Conservation (phyloP, 2,888 invertebrate species). For the Luffia ferchaultella region DNA sequence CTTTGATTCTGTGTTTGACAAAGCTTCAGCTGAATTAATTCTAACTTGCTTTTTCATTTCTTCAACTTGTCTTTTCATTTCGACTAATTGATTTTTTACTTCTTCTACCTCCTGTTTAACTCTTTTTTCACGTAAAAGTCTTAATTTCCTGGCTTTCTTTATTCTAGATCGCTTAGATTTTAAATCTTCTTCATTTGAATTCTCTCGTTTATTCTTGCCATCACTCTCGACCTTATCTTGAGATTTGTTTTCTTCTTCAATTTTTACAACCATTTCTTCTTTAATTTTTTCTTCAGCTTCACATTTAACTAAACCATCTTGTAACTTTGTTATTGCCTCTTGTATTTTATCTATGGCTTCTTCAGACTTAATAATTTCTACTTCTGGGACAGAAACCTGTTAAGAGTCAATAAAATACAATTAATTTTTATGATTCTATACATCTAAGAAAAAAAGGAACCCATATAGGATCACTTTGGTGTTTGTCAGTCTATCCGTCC, state of each 20-base stretch:
- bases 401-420: no score
- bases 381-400: no score
- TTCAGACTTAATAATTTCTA: conserved; percentile 12
- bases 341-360: not conserved
- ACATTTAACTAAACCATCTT: no score
- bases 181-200: not conserved
- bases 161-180: conserved; percentile 9
- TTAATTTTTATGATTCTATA: no score
- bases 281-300: conserved; percentile 2
- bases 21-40: conserved; percentile 25
- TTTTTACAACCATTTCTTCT: not conserved
- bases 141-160: conserved; percentile 36
- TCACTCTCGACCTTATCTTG: conserved; percentile 15
- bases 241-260: not conserved
- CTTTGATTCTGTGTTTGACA: not conserved
- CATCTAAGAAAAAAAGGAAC: no score
- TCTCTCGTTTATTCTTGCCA: conserved; percentile 27
- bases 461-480: no score
- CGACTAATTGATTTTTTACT: conserved; percentile 39
- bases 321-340: not conserved
- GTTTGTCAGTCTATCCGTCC: no score
- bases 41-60: conserved; percentile 45
- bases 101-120: conserved; percentile 44
- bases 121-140: conserved; percentile 34
- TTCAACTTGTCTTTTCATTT: conserved; percentile 43